Conservation (phyloP, 2,113 vertebrate genomes). For the Sceloporus tristichus region DNA sequence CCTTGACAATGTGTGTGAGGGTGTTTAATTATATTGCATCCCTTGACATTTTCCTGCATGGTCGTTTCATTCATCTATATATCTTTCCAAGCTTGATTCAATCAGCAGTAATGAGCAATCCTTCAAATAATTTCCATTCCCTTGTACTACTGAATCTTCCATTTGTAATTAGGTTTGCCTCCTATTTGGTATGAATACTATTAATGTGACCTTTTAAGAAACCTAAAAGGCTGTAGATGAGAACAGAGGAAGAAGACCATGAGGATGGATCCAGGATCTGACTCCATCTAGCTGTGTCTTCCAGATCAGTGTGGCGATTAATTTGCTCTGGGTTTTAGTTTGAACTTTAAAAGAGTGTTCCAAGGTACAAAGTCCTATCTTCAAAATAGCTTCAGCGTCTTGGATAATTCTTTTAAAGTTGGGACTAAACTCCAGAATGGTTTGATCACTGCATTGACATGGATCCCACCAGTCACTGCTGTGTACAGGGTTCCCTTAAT, state of each 20-base stretch:
- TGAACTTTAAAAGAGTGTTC: too few species aligned
- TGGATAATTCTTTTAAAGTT: too few species aligned
- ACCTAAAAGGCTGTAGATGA: neutral
- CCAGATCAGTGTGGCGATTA: too few species aligned
- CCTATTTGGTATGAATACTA: neutral
- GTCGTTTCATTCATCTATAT: slow-evolving; percentile 17
- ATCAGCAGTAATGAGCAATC: slow-evolving; percentile 10
- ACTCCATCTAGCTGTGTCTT: neutral
- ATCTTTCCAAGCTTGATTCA: slow-evolving; percentile 15
- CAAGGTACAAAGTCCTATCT: too few species aligned
- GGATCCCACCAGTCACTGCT: too few species aligned
- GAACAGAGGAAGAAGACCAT: neutral
- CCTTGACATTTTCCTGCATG: neutral
- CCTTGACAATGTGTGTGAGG: too few species aligned
- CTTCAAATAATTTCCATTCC: slow-evolving; percentile 27
- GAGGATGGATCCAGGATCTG: neutral
- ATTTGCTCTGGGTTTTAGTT: too few species aligned
- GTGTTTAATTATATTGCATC: neutral
- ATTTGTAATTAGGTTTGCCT: slow-evolving; percentile 6
- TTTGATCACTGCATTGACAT: too few species aligned
- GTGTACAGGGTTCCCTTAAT: too few species aligned
- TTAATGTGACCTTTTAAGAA: slow-evolving; percentile 32
- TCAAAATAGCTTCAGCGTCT: too few species aligned
- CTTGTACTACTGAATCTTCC: slow-evolving; percentile 8
- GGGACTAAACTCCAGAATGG: too few species aligned